Evolutionary conservation across 2,113 vertebrate genomes (phyloP).

Genomic region (Oenanthe oenanthe): DNA sequence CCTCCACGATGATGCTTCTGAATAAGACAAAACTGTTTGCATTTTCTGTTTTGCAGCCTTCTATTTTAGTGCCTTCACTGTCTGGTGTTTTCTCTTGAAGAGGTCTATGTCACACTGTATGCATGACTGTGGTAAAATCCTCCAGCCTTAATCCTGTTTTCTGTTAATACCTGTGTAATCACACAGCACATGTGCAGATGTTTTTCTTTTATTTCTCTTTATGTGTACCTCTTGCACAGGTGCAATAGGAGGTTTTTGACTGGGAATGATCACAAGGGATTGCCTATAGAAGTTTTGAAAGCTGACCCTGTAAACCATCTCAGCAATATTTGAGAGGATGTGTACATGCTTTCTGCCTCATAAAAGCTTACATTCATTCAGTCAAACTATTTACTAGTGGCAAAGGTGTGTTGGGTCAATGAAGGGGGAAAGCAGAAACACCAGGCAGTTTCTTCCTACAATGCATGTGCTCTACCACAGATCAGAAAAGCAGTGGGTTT

Average conservation of each 20-base stretch:
- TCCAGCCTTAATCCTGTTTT: background rate
- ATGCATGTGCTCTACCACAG: fast-evolving
- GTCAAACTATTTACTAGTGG: background rate
- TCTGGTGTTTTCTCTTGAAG: background rate
- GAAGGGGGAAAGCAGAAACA: background rate
- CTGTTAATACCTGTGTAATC: background rate
- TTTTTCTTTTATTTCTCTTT: background rate
- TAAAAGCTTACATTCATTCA: background rate
- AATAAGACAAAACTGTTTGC: background rate
- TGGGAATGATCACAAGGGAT: background rate
- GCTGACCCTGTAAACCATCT: background rate
- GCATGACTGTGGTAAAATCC: background rate
- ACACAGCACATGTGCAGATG: background rate
- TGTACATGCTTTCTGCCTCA: background rate
- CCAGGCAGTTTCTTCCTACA: background rate
- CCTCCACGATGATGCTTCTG: background rate
- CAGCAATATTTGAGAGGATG: background rate
- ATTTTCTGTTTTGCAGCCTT: background rate
- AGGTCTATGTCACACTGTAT: background rate
- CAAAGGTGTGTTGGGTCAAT: background rate
- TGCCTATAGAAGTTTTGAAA: background rate
- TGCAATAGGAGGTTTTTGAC: background rate
- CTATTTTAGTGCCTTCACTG: background rate
- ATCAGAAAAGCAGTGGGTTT: background rate
- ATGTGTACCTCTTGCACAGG: background rate